These are phyloP conservation scores for Aptenodytes forsteri DNA, from an alignment of 2,113 vertebrate species.

Conservation along the genomic window DNA sequence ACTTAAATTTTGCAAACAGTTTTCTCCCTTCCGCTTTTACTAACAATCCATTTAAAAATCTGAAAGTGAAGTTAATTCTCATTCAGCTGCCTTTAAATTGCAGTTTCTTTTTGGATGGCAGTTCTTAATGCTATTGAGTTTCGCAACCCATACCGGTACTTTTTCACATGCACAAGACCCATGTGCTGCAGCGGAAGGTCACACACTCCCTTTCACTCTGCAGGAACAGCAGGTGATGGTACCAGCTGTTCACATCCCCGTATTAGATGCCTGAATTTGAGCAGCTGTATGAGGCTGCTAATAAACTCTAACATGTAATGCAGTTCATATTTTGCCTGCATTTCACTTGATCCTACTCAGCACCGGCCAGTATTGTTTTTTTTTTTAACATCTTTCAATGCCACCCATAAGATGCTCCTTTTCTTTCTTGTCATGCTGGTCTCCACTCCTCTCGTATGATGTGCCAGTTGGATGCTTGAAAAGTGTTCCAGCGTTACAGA, in stretches of 20 bases:
- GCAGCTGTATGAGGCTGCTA: slow-evolving; percentile 59
- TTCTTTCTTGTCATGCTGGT: background rate
- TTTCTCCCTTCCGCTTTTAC: background rate
- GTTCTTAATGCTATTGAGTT: background rate
- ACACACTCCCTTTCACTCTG: slow-evolving; percentile 24
- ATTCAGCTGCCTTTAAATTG: background rate
- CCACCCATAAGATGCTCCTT: background rate
- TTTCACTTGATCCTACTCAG: background rate
- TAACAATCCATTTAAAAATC: background rate
- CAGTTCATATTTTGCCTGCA: background rate
- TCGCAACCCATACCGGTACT: fast-evolving
- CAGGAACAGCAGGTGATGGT: slow-evolving; percentile 61
- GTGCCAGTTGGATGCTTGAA: background rate
- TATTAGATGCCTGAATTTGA: slow-evolving; percentile 56
- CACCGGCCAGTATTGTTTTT: background rate
- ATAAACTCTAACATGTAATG: slow-evolving; percentile 16
- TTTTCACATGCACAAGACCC: background rate
- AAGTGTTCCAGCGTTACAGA: background rate
- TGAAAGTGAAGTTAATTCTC: background rate
- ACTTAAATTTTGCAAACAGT: background rate
- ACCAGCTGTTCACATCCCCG: slow-evolving; percentile 59
- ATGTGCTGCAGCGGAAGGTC: slow-evolving; percentile 39
- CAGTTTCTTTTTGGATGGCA: background rate
- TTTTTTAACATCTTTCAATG: background rate
- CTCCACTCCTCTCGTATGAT: background rate